Conservation (phyloP, 2,113 vertebrate genomes). For the Lophochroa leadbeateri region DNA sequence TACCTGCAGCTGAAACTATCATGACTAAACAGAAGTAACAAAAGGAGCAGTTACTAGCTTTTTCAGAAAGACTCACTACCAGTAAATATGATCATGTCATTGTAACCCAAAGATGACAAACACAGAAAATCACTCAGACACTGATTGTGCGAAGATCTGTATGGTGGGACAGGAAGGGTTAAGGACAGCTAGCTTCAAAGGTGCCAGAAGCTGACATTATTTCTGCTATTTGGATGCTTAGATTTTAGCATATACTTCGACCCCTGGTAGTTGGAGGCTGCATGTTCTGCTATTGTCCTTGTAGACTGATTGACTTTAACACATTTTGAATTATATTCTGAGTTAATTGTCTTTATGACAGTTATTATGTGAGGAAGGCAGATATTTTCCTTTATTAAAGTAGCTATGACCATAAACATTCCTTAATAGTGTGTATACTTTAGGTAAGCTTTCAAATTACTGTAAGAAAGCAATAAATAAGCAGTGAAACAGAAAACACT, state of each 20-base stretch:
- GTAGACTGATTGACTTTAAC: not conserved
- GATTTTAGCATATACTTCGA: not conserved
- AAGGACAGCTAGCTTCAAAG: not conserved
- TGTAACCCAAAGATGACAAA: not conserved
- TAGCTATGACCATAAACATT: not conserved
- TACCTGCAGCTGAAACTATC: not conserved
- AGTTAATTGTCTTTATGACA: not conserved
- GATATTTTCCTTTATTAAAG: not conserved
- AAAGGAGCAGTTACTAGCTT: not conserved
- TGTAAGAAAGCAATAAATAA: not conserved
- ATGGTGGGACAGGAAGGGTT: not conserved
- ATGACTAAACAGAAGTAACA: not conserved
- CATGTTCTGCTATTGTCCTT: not conserved
- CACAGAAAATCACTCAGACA: not conserved
- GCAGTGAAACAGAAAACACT: not conserved
- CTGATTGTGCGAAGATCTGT: not conserved
- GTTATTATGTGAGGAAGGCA: not conserved
- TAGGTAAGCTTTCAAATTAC: not conserved
- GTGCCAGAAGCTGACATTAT: not conserved
- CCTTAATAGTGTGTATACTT: not conserved
- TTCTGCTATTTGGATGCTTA: not conserved
- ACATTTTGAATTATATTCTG: not conserved
- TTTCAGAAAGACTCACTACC: not conserved
- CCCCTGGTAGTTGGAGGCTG: fast-evolving
- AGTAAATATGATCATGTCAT: not conserved